Evolutionary conservation across 2,113 vertebrate genomes (phyloP).

Genomic region (Stictonetta naevosa): DNA sequence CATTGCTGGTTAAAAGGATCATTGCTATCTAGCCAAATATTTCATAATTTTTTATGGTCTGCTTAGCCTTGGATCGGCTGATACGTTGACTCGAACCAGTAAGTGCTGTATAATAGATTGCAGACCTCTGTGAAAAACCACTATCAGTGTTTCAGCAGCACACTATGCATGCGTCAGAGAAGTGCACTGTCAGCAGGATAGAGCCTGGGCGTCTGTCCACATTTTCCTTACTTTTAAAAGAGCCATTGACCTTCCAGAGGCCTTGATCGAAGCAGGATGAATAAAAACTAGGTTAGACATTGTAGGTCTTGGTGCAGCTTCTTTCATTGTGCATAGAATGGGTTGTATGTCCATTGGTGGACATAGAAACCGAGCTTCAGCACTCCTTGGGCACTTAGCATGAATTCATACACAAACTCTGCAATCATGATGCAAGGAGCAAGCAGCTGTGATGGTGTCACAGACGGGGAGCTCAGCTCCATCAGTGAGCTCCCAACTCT

Average conservation of each 20-base stretch:
- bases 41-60: slow-evolving; percentile 75
- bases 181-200: slow-evolving; percentile 79
- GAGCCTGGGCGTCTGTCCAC: slow-evolving; percentile 75
- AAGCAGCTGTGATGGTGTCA: not conserved
- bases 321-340: slow-evolving; percentile 57
- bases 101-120: slow-evolving; percentile 78
- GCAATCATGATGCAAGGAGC: not conserved
- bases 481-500: too few relatives aligned
- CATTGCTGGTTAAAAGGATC: slow-evolving; percentile 5
- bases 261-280: slow-evolving; percentile 65
- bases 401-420: slow-evolving; percentile 3
- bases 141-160: slow-evolving; percentile 63
- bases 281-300: slow-evolving; percentile 71
- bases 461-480: too few relatives aligned
- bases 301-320: slow-evolving; percentile 34
- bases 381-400: slow-evolving; percentile 2
- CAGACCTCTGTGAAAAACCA: slow-evolving; percentile 75
- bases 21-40: slow-evolving; percentile 48
- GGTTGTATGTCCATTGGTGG: slow-evolving; percentile 31
- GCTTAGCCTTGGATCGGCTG: slow-evolving; percentile 71
- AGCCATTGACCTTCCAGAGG: slow-evolving; percentile 74
- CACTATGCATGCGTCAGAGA: slow-evolving; percentile 64
- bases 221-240: slow-evolving; percentile 78
- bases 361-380: slow-evolving; percentile 51
- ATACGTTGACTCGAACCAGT: slow-evolving; percentile 68